Evolutionary conservation across 1,140 invertebrate genomes (phyloP).

Genomic region (Trichonephila inaurata): DNA sequence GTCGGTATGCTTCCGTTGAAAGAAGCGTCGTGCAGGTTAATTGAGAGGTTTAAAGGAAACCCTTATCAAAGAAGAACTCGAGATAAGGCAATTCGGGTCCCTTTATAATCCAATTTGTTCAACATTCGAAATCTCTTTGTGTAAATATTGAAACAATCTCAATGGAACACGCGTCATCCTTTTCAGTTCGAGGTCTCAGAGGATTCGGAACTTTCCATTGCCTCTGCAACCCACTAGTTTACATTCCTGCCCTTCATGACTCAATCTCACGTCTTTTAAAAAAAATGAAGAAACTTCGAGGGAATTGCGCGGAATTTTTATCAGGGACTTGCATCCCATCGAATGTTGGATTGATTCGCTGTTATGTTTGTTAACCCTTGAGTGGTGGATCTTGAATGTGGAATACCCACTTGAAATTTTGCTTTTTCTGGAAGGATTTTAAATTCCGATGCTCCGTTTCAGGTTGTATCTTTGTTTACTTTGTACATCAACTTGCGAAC

Average conservation of each 20-base stretch:
- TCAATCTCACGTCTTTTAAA: background rate
- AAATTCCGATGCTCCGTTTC: background rate
- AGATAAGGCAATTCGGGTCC: background rate
- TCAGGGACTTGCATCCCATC: background rate
- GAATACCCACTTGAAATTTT: background rate
- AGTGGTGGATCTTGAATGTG: background rate
- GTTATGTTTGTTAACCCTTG: background rate
- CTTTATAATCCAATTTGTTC: background rate
- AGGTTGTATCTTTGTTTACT: background rate
- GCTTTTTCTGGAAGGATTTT: background rate
- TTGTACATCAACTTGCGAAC: background rate
- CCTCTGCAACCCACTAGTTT: background rate
- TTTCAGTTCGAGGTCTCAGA: background rate
- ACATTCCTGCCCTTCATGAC: background rate
- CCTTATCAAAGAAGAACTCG: background rate
- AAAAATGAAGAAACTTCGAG: background rate
- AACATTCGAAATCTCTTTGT: background rate
- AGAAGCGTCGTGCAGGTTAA: background rate
- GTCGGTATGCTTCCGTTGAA: background rate
- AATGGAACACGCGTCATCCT: background rate
- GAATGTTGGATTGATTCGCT: background rate
- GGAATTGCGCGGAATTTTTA: background rate
- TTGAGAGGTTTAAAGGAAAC: background rate
- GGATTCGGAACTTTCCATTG: background rate
- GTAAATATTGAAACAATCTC: constrained; percentile 18